Evolutionary conservation across 2,113 vertebrate genomes (phyloP), one percentile per base, ranked within the genome.

Genomic region (Damaliscus lunatus): DNA sequence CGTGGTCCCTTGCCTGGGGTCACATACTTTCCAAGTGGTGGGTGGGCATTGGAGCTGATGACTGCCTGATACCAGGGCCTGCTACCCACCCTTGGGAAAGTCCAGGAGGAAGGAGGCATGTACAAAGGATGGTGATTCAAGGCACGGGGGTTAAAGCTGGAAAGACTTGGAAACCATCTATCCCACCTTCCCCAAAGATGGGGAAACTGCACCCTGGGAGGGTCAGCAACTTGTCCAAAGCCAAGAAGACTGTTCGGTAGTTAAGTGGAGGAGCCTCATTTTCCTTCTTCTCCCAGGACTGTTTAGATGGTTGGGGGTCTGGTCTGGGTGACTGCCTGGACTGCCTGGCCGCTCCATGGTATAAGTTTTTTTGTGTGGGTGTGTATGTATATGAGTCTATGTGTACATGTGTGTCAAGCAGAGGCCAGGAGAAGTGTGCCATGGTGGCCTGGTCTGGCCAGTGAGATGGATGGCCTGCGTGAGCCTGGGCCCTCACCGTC

Each of bases 91-190:
- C n/a, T 50, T 15, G 21, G 55, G 59, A 59, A 85, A 16, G 62
- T 59, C 80, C 40, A 84, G 83, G 40, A 95, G 71, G 83, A 57
- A 96, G 87, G 36, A 88, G 46, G 57, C 14, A 4, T 31, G 43
- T 40, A 19, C 43, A 50, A 29, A 25, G 43, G 57, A 12, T 29
- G 57, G 52, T 36, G 19, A 92, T 29, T 96, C 85, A 77, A 81
- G 82, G 57, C 12, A 48, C 13, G 9, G 33, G 31, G 5, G 10
- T 86, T 33, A 57, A 91, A 52, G 81, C 36, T 48, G 48, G 85
- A 55, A 88, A 96, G 46, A 21, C 6, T 31, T 85, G 50, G 59
- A 97, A 91, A 52, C 15, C 78, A 88, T 53, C n/a, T 71, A 21
- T 25, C 31, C 8, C 15, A 17, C 36, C 17, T 86, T 9, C 36